Evolutionary conservation across 2,113 vertebrate genomes (phyloP).

Genomic region (Hepsetus odoe): DNA sequence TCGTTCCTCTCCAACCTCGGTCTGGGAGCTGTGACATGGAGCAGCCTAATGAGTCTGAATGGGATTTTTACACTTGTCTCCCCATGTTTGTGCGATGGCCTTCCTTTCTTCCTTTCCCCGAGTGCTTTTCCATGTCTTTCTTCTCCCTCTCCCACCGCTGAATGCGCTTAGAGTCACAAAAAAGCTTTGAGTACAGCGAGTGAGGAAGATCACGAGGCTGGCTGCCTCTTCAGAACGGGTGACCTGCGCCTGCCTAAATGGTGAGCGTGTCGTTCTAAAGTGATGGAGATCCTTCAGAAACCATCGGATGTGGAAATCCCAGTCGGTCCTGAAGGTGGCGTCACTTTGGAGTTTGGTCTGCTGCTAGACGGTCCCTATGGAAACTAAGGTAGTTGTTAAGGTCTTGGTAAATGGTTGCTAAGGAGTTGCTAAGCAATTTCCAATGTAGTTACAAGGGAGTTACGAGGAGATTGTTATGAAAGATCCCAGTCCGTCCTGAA

Average conservation of each 20-base stretch:
- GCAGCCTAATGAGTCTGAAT: constrained; percentile 48
- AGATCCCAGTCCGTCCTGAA: no score
- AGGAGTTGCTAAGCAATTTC: no score
- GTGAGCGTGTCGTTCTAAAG: constrained; percentile 13
- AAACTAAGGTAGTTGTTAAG: no score
- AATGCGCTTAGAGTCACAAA: constrained; percentile 13
- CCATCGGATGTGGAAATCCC: constrained; percentile 4
- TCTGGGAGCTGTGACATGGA: constrained; percentile 18
- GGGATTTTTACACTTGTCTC: constrained; percentile 48
- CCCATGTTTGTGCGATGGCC: constrained; percentile 15
- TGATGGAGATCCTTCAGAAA: neutral
- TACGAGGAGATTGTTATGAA: no score
- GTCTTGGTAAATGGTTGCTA: no score
- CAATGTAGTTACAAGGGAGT: no score
- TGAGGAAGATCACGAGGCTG: neutral
- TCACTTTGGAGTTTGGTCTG: no score
- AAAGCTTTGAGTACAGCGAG: constrained; percentile 26
- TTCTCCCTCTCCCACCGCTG: neutral
- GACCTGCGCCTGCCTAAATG: constrained; percentile 10
- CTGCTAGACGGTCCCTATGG: no score
- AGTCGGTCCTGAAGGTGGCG: neutral
- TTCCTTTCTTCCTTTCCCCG: constrained; percentile 13
- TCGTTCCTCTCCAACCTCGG: constrained; percentile 6
- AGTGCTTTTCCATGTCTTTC: constrained; percentile 45
- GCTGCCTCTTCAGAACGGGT: constrained; percentile 11